phyloP scores from a whole-genome alignment of 2,797 vertebrate species.

The Crocidura indochinensis region DNA sequence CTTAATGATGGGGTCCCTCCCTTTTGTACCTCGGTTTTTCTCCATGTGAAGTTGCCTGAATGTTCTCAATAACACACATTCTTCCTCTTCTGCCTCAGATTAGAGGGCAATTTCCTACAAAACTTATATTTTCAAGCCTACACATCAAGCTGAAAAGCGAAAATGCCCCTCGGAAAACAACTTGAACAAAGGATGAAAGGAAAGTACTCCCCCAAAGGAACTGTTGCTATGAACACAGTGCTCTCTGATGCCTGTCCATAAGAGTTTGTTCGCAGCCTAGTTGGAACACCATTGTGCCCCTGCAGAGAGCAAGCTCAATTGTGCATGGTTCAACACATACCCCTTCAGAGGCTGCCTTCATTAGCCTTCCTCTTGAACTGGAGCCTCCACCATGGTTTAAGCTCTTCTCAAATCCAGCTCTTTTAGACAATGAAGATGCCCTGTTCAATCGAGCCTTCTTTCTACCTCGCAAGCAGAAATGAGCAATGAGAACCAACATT shows the following conservation, averaged over 20 bases:
- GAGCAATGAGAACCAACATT: background rate
- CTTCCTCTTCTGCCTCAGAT: background rate
- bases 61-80: background rate
- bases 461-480: background rate
- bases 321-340: accelerated
- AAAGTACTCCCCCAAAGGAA: background rate
- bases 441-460: background rate
- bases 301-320: background rate
- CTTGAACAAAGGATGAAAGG: slow-evolving; percentile 48
- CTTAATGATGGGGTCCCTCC: background rate
- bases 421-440: background rate
- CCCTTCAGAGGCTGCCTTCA: background rate
- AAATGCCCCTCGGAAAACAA: slow-evolving; percentile 41
- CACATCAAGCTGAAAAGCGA: background rate
- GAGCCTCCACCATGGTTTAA: background rate
- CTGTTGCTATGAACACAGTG: background rate
- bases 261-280: background rate
- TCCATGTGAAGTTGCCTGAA: background rate
- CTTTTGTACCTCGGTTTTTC: slow-evolving; percentile 48
- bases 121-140: slow-evolving; percentile 66
- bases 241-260: background rate
- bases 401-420: background rate
- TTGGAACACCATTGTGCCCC: background rate
- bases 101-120: slow-evolving; percentile 38
- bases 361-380: background rate